Evolutionary conservation across 2,888 invertebrate species (phyloP).

Genomic region (Limnephilus auricula): DNA sequence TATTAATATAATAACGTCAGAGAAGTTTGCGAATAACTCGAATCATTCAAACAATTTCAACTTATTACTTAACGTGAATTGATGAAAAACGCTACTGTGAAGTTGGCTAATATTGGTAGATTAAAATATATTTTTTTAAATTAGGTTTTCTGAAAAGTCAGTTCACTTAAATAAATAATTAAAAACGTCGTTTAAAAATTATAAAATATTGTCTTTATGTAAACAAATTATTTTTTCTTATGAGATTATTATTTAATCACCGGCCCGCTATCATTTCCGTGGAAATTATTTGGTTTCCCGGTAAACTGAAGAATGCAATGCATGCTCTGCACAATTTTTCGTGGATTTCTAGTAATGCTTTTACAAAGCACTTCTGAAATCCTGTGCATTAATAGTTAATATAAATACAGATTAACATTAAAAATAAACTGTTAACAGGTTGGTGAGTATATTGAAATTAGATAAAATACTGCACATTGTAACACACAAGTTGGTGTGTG

Average conservation of each 20-base stretch:
- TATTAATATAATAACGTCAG: neutral
- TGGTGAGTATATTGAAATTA: too few relatives aligned
- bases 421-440: too few relatives aligned
- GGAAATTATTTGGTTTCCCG: too few relatives aligned
- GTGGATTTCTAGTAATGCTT: neutral
- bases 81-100: too few relatives aligned
- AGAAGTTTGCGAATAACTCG: neutral
- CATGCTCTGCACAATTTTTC: neutral
- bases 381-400: too few relatives aligned
- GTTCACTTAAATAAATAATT: too few relatives aligned
- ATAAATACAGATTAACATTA: too few relatives aligned
- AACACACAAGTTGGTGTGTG: neutral
- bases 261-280: neutral
- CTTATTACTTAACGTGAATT: too few relatives aligned
- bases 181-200: too few relatives aligned
- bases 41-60: too few relatives aligned
- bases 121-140: neutral
- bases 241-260: neutral
- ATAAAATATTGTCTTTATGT: too few relatives aligned
- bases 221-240: neutral
- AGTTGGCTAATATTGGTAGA: neutral
- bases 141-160: neutral
- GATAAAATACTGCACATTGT: neutral
- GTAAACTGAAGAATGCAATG: neutral
- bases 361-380: neutral